A percentile compares a stretch with the other conserved stretches of the same genome.
phyloP scores from a whole-genome alignment of 2,113 vertebrate genomes.

The Cyrtonyx montezumae region DNA sequence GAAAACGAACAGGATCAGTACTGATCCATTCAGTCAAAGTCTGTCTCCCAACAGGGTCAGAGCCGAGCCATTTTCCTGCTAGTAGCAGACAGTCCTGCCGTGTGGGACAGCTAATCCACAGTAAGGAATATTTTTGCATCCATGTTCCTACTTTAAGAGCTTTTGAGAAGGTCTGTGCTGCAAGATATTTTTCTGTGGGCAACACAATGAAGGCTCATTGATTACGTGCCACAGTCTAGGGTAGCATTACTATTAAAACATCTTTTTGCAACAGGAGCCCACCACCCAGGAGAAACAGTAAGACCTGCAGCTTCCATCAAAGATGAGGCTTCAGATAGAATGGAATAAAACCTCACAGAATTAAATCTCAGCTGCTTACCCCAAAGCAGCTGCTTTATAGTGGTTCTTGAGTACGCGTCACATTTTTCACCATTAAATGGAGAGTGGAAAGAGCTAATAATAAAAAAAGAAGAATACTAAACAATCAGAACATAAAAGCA shows the following conservation, averaged over 20 bases:
- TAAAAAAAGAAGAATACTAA: slow-evolving; percentile 40
- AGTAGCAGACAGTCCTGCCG: not conserved
- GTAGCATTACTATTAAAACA: not conserved
- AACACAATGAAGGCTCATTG: no score
- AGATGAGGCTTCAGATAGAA: not conserved
- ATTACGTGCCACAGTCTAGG: not conserved
- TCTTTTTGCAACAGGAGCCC: not conserved
- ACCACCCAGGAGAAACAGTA: not conserved
- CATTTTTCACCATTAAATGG: slow-evolving; percentile 61
- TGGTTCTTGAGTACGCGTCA: not conserved
- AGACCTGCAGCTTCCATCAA: not conserved
- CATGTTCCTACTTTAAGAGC: not conserved
- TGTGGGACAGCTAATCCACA: not conserved
- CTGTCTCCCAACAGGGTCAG: not conserved
- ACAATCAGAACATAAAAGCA: slow-evolving; percentile 59
- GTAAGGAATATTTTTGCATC: not conserved
- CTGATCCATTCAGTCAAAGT: not conserved
- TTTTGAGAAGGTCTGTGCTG: not conserved
- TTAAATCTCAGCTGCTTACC: not conserved
- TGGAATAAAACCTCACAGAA: not conserved
- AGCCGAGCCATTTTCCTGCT: not conserved
- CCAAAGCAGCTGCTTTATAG: not conserved
- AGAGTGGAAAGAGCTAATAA: slow-evolving; percentile 66
- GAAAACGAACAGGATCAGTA: not conserved
- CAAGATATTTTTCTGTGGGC: not conserved